Percentiles rank a stretch among this genome's conserved stretches.
Evolutionary conservation across 2,797 vertebrate genomes (phyloP).

Genomic region (Botia almorhae): DNA sequence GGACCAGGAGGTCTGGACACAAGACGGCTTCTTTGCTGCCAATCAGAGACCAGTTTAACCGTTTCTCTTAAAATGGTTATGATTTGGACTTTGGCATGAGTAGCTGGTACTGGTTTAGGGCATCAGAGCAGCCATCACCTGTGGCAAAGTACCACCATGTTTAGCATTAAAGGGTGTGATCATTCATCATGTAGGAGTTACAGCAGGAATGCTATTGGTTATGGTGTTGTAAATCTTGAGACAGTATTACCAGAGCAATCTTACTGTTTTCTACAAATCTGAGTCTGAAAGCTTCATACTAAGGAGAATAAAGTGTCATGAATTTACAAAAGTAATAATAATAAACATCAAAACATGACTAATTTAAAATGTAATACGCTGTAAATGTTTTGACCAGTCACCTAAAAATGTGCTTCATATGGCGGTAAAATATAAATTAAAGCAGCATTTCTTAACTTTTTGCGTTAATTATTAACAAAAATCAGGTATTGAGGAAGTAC

Average conservation of each 20-base stretch:
- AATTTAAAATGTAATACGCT: not conserved
- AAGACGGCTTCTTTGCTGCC: not conserved
- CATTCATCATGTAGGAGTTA: not conserved
- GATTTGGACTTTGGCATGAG: not conserved
- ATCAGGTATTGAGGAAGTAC: no score
- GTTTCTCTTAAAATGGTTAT: conserved; percentile 16
- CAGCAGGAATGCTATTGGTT: not conserved
- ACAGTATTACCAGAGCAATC: not conserved
- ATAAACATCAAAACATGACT: no score
- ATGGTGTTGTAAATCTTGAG: not conserved
- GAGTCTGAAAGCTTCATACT: no score
- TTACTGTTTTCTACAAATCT: not conserved
- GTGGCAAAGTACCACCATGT: not conserved
- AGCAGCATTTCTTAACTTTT: no score
- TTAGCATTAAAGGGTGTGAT: not conserved
- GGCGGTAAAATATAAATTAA: no score
- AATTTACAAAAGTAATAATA: no score
- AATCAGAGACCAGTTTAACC: not conserved
- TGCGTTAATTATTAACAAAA: no score
- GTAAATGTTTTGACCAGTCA: no score
- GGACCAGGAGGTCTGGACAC: not conserved
- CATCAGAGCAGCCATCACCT: not conserved
- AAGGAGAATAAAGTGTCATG: no score
- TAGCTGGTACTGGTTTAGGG: not conserved
- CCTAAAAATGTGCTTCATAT: no score